Conservation (phyloP, 2,113 vertebrate species). For the Urocolius indicus region DNA sequence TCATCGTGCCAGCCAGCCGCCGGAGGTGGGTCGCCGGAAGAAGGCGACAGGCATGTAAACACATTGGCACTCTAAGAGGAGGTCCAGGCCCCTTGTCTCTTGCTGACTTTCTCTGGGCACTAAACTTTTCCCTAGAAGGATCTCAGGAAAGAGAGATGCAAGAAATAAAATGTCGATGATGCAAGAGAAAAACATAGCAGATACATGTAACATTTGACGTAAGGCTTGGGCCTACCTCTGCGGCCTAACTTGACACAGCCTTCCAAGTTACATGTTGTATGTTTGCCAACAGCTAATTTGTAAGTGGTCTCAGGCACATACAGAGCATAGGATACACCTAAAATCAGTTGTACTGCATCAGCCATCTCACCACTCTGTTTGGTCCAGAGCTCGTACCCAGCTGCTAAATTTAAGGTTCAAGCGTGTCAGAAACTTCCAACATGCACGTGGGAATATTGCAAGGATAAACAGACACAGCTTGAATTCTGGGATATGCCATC, state of each 20-base stretch:
- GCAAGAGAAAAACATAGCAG: neutral
- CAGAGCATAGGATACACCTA: neutral
- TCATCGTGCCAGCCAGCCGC: too few relatives aligned
- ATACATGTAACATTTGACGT: neutral
- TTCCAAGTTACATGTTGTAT: neutral
- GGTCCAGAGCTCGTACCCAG: neutral
- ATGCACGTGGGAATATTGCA: neutral
- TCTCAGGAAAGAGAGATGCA: neutral
- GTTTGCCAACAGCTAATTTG: neutral
- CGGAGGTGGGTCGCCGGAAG: too few relatives aligned
- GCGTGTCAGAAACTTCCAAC: neutral
- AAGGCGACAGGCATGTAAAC: too few relatives aligned
- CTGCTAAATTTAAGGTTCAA: neutral
- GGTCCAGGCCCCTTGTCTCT: neutral
- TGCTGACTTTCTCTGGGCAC: neutral
- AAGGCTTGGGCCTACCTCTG: neutral
- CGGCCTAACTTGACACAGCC: fast-evolving
- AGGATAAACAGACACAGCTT: neutral
- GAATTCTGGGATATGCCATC: neutral
- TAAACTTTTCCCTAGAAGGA: neutral
- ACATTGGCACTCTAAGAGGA: neutral
- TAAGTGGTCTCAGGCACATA: neutral
- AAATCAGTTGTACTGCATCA: neutral
- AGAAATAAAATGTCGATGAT: neutral
- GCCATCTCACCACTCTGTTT: neutral